Evolutionary conservation across 2,113 vertebrate species (phyloP).

Genomic region (Proterorhinus semilunaris): DNA sequence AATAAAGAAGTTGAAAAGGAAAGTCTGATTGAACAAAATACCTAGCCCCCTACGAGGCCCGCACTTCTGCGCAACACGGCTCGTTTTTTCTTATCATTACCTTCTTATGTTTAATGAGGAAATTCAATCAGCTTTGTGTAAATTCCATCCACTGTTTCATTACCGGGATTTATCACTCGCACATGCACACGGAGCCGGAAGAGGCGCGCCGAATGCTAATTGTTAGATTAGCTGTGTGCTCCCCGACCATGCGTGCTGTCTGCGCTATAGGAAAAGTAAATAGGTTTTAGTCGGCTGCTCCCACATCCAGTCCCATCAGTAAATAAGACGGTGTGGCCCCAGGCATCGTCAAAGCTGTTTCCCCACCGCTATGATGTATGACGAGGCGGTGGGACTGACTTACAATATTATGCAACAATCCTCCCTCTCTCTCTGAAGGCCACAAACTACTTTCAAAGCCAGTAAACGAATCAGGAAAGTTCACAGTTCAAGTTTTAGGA

Average conservation of each 20-base stretch:
- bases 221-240: conserved; percentile 33
- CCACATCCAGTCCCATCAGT: conserved; percentile 46
- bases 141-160: conserved; percentile 55
- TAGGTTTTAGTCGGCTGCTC: conserved; percentile 39
- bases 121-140: conserved; percentile 60
- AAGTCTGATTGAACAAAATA: conserved; percentile 1
- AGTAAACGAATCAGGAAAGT: background rate
- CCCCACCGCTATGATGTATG: conserved; percentile 42
- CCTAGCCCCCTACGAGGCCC: background rate
- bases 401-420: conserved; percentile 32
- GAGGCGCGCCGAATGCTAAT: conserved; percentile 52
- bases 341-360: conserved; percentile 40
- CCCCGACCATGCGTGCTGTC: conserved; percentile 14
- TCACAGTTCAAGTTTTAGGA: background rate
- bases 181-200: conserved; percentile 16
- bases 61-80: conserved; percentile 9
- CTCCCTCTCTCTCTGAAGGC: conserved; percentile 2
- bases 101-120: conserved; percentile 48
- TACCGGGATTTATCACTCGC: conserved; percentile 32
- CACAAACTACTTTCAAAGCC: background rate
- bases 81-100: conserved; percentile 44
- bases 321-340: conserved; percentile 44
- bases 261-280: conserved; percentile 37
- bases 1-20: background rate
- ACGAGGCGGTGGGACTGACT: conserved; percentile 32